Evolutionary conservation across 2,113 vertebrate genomes (phyloP), one percentile per base, ranked within the genome.

Genomic region (Takifugu bimaculatus): DNA sequence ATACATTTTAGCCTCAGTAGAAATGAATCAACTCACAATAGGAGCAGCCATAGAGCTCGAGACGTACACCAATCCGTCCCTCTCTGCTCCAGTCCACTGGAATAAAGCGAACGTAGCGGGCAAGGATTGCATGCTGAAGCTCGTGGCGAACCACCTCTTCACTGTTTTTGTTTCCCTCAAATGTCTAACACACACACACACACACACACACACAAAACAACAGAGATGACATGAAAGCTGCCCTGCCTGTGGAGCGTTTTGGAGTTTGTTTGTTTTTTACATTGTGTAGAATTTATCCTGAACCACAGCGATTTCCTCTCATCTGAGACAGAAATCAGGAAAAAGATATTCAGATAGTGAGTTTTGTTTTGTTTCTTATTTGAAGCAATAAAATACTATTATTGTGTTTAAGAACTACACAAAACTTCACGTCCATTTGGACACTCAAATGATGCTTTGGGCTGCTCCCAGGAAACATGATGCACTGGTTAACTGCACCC

Each of bases 91-190:
- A 93, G 44, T 93, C 92, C 62, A 97, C 80, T 0, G 97, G 96
- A 71, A 98, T 88, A 7, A 98, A 87, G n/a, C 96, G 94, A 0
- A 97, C 68, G 3, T 92, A 95, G 5, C 92, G 94, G 6, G 95
- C 93, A 9, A 94, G 63, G 2, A 97, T 78, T 0, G 85, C 56
- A 1, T 94, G 94, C 45, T 96, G 94, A 13, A 98, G 81, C 27
- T 97, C 92, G 0, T 98, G 90, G 0, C 93, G 90, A 20, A 95
- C 89, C 50, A 93, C 93, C 0, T 89, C 84, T 12, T 98, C 96
- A 0, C 93, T 94, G 85, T 99, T 95, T 29, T 82, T 72, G 32
- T 99, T 99, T 2, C 96, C 97, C 35, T 93, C 91, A 88, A 99
- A 99, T 0, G 92, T 95, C 97, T 99, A 48, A n/a, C 13, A n/a